Conservation (phyloP, 2,113 vertebrate genomes). For the Steatornis caripensis region DNA sequence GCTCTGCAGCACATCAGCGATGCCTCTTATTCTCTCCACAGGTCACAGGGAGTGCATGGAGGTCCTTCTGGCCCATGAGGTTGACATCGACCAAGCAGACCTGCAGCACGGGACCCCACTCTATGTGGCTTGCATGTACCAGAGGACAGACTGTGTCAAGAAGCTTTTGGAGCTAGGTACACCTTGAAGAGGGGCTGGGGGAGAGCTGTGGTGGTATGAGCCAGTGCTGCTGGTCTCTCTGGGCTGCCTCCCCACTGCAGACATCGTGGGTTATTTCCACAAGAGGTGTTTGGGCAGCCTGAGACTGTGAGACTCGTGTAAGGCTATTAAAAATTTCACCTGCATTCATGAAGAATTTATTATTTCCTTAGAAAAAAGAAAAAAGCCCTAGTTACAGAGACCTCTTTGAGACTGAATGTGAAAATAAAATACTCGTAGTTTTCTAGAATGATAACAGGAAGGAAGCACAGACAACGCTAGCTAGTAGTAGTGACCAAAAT, state of each 20-base stretch:
- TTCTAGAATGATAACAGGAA: not conserved
- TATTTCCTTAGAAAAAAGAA: not conserved
- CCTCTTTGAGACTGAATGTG: not conserved
- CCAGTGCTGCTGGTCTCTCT: accelerated
- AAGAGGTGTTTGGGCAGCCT: not conserved
- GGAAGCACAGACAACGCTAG: not conserved
- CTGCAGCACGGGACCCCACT: conserved; percentile 79
- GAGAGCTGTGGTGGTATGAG: not conserved
- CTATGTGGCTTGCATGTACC: conserved; percentile 80
- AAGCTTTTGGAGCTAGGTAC: conserved; percentile 85
- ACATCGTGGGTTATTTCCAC: not conserved
- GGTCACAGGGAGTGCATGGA: conserved; percentile 90
- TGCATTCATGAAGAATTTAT: not conserved
- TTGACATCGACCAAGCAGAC: conserved; percentile 81
- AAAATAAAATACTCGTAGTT: not conserved
- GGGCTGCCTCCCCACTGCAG: not conserved
- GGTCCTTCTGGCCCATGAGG: conserved; percentile 80
- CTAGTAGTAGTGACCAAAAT: not conserved
- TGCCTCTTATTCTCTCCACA: conserved; percentile 25
- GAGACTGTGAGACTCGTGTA: not conserved
- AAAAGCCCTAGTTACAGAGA: not conserved
- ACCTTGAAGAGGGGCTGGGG: not conserved
- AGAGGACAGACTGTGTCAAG: conserved; percentile 80
- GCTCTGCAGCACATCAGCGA: not conserved
- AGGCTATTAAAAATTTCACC: not conserved